Percentiles rank a stretch among this genome's conserved stretches.
Conservation (phyloP, 2,113 vertebrate genomes). For the Oceanites oceanicus region DNA sequence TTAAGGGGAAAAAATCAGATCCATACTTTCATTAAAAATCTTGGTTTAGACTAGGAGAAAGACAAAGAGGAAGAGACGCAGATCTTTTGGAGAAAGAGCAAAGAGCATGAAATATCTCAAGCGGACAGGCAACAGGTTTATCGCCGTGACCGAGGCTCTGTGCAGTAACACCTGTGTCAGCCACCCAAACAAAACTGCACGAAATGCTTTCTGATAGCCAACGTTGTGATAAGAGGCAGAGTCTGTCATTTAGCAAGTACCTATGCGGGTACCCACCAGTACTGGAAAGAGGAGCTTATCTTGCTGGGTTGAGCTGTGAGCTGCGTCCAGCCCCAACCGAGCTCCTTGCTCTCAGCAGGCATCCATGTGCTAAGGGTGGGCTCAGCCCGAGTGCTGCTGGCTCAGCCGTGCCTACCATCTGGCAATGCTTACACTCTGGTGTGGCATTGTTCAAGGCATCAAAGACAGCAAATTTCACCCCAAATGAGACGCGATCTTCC, state of each 20-base stretch:
- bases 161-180: not conserved
- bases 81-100: not conserved
- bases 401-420: fast-evolving
- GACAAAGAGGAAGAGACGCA: not conserved
- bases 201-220: not conserved
- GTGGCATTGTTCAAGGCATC: not conserved
- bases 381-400: fast-evolving
- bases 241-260: not conserved
- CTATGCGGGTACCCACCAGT: fast-evolving
- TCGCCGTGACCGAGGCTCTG: fast-evolving
- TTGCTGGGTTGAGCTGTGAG: not conserved
- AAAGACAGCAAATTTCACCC: not conserved
- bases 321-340: fast-evolving
- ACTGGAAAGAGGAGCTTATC: not conserved
- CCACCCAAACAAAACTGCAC: not conserved
- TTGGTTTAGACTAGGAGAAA: not conserved
- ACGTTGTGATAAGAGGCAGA: not conserved
- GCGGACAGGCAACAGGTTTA: fast-evolving
- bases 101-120: not conserved
- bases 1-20: not conserved
- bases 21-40: not conserved
- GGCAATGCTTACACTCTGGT: fast-evolving
- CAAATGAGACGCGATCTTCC: not conserved
- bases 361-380: not conserved
- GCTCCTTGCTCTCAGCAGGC: fast-evolving